Evolutionary conservation across 1,140 invertebrate genomes (phyloP), one percentile per base, ranked within the genome.

Genomic region (Myzus persicae): DNA sequence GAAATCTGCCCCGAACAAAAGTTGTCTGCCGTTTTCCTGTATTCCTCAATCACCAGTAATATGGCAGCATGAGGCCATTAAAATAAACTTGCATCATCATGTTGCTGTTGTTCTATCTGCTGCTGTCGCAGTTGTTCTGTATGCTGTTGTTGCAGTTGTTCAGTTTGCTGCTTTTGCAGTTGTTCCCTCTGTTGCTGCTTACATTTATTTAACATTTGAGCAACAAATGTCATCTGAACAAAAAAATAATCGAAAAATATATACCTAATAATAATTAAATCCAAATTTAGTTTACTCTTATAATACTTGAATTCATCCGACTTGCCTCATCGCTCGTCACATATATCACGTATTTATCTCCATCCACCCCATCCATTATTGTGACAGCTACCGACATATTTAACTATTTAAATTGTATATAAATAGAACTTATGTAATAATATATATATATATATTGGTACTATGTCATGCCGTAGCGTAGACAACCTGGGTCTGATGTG

Each of bases 171-270:
- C 20, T 22, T 20, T 48, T 48, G 18, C 67, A 76, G 14, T 36
- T n/a, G 31, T 76, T 76, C 67, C 1, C 9, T 76, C n/a, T 76
- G 67, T n/a, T 82, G 11, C 22, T 20, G 38, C 20, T 82, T 82
- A 31, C 81, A 82, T 31, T 22, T 38, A 38, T 82, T 20, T 82
- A 82, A 38, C 81, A 82, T 82, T 38, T 82, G 4, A 82, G 81
- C 81, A 22, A 38, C 81, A 82, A 82, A 82, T 82, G 22, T 6
- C 81, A 82, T 82, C 81, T 82, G 38, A 82, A 82, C 81, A 82
- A 26, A 82, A 82, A 82, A 20, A 82, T 82, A 40, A 5, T 82
- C 38, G 81, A 82, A 82, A 20, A 48, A 48, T 48, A 48, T 48
- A 20, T 48, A 48, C 6, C 38, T 38, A 76, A 76, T 36, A n/a